Evolutionary conservation across 2,888 invertebrate genomes (phyloP).

Genomic region (Agrotis puta): DNA sequence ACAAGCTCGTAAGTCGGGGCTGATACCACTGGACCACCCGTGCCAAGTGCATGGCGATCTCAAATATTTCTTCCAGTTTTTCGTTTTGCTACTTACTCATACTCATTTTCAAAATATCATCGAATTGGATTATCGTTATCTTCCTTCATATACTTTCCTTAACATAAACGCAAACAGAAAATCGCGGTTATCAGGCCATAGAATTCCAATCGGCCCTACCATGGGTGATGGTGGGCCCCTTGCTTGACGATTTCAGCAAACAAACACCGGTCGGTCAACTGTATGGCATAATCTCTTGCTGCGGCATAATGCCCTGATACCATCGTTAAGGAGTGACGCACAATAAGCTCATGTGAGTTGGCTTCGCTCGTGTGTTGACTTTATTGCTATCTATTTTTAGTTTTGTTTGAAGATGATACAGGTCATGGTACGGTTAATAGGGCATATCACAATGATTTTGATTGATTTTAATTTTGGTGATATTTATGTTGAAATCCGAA

Average conservation of each 20-base stretch:
- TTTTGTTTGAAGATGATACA: not conserved
- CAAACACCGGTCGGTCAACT: conserved; percentile 83
- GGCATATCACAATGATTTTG: not conserved
- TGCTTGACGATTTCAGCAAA: conserved; percentile 76
- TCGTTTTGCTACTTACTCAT: not conserved
- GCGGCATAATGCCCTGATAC: conserved; percentile 80
- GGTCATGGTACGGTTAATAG: too few species aligned
- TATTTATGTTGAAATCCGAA: too few species aligned
- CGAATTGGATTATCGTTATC: not conserved
- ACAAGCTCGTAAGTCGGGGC: too few species aligned
- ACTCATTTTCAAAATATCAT: not conserved
- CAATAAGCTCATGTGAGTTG: conserved; percentile 48
- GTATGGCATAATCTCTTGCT: conserved; percentile 83
- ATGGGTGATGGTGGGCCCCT: conserved; percentile 52
- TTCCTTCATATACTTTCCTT: not conserved
- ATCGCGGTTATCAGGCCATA: conserved; percentile 63
- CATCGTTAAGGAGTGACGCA: conserved; percentile 69
- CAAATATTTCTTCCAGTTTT: not conserved
- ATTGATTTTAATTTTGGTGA: too few species aligned
- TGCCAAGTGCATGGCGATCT: not conserved
- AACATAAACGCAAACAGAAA: conserved; percentile 37
- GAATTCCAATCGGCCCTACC: conserved; percentile 59
- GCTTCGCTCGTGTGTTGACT: not conserved
- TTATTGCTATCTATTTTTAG: not conserved
- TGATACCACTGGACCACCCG: too few species aligned